Percentiles rank a stretch among this genome's conserved stretches.
phyloP scores from a whole-genome alignment of 2,113 vertebrate species.

The Agapornis roseicollis region DNA sequence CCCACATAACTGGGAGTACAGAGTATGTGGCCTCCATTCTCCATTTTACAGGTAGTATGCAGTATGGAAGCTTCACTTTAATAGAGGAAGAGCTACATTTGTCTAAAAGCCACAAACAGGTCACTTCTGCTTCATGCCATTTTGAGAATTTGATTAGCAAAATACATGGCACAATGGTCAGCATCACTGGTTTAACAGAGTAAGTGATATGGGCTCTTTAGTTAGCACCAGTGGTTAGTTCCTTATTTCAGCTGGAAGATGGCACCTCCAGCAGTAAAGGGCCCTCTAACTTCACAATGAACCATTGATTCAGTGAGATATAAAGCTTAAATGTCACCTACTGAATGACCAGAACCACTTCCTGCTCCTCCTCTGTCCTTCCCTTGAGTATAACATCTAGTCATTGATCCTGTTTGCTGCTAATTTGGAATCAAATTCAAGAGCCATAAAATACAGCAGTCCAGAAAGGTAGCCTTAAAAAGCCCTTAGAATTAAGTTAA shows the following conservation, averaged over 20 bases:
- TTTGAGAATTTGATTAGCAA: background rate
- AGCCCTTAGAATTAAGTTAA: background rate
- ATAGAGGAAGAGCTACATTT: background rate
- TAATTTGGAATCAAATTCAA: background rate
- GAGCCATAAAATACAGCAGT: background rate
- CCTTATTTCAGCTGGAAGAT: background rate
- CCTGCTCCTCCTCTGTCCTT: background rate
- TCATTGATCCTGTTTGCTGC: background rate
- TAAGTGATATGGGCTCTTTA: background rate
- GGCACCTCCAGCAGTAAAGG: background rate
- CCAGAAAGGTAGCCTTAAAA: background rate
- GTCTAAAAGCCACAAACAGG: background rate
- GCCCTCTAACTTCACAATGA: background rate
- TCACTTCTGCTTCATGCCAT: background rate
- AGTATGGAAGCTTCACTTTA: background rate
- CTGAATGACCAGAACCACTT: background rate
- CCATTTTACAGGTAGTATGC: background rate
- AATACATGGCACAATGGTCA: background rate
- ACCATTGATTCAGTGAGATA: background rate
- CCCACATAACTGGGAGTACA: background rate
- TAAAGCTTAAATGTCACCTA: background rate
- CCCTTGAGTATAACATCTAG: background rate
- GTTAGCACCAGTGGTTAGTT: background rate
- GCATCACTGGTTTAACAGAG: background rate
- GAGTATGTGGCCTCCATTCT: background rate